These are phyloP conservation scores for Ctena decussata DNA, from an alignment of 2,888 invertebrate species.

Conservation along the genomic window DNA sequence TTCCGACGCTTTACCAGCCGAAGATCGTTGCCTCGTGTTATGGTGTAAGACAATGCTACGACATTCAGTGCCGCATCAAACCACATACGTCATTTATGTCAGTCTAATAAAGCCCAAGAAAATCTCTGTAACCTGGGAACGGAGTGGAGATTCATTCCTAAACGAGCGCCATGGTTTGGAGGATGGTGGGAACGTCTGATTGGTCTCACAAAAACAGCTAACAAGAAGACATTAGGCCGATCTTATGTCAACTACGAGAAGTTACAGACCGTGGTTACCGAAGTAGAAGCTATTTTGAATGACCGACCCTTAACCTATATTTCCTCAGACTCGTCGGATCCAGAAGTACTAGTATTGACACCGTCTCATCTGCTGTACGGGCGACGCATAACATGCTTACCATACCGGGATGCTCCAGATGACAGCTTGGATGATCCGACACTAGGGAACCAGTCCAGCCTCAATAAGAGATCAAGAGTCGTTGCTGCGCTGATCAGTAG, in stretches of 20 bases:
- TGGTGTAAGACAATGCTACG: background rate
- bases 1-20: background rate
- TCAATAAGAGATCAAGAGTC: too few species aligned
- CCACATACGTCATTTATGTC: too few species aligned
- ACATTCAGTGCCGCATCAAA: background rate
- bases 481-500: too few species aligned
- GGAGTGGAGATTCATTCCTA: too few species aligned
- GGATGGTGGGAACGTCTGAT: slow-evolving; percentile 9
- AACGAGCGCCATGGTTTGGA: slow-evolving; percentile 7
- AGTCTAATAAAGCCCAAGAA: too few species aligned
- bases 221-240: background rate
- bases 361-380: background rate
- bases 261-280: background rate
- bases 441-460: too few species aligned
- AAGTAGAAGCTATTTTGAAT: background rate
- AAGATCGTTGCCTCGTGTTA: background rate
- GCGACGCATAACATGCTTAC: background rate
- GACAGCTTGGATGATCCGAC: too few species aligned
- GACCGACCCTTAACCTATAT: slow-evolving; percentile 10
- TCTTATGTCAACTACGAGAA: background rate
- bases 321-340: background rate
- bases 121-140: too few species aligned
- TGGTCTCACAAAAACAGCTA: background rate
- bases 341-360: background rate
- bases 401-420: background rate